Percentiles rank a stretch among this genome's conserved stretches.
Evolutionary conservation across 2,888 invertebrate genomes (phyloP).

Genomic region (Osmoderma eremita): DNA sequence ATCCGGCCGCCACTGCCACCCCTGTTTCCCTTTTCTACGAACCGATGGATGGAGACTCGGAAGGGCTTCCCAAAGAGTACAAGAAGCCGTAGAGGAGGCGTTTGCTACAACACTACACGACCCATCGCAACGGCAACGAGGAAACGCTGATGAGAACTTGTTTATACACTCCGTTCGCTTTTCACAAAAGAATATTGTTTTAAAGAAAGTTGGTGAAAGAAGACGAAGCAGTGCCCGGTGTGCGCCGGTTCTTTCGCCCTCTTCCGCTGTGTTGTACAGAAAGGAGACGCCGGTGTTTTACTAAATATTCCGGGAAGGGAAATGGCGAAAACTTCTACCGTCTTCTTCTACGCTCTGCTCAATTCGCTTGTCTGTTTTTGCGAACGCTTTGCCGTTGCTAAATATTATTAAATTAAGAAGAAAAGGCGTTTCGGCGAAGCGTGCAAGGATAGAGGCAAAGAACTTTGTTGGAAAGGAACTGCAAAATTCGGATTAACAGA

Average conservation of each 20-base stretch:
- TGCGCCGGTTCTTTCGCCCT: conserved; percentile 1
- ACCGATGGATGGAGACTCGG: no score
- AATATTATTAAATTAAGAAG: conserved; percentile 63
- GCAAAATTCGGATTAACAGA: conserved; percentile 43
- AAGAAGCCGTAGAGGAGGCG: conserved; percentile 2
- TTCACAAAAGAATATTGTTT: conserved; percentile 55
- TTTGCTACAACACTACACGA: conserved; percentile 9
- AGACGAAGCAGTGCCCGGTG: conserved; percentile 21
- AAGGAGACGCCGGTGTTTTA: conserved; percentile 54
- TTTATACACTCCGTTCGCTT: conserved; percentile 55
- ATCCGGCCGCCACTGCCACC: neutral
- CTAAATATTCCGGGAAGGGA: conserved; percentile 54
- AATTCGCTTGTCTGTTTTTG: conserved; percentile 3
- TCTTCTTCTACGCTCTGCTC: neutral
- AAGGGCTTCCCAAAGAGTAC: conserved; percentile 1
- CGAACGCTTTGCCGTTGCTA: conserved; percentile 50
- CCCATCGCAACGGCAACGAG: no score
- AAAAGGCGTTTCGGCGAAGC: conserved; percentile 59
- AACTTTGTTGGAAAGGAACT: no score
- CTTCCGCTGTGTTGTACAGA: conserved; percentile 49
- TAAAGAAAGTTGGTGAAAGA: conserved; percentile 57
- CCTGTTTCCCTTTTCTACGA: neutral
- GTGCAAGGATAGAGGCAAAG: conserved; percentile 50
- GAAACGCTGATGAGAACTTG: conserved; percentile 53
- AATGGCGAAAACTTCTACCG: conserved; percentile 6